Conservation (phyloP, 1,140 invertebrate genomes). For the Drosophila obscura region DNA sequence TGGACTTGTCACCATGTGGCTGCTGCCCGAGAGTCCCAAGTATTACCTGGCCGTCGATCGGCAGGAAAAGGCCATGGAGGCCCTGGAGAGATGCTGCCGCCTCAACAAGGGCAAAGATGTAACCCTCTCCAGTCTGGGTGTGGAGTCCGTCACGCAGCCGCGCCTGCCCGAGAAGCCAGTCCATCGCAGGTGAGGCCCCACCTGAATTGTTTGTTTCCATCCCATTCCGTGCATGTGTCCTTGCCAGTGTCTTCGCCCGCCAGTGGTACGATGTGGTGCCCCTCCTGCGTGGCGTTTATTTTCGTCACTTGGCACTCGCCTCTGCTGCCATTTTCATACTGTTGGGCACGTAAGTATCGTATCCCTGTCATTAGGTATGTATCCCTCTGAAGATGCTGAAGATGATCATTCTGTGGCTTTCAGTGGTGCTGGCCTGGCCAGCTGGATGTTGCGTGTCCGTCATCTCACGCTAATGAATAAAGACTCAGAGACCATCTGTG, state of each 20-base stretch:
- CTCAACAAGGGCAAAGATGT: constrained; percentile 51
- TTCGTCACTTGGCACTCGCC: too few relatives aligned
- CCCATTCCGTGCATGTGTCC: background rate
- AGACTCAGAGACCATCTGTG: constrained; percentile 6
- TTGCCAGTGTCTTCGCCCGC: too few relatives aligned
- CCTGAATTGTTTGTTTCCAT: background rate
- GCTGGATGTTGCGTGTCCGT: constrained; percentile 50
- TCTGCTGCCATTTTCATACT: too few relatives aligned
- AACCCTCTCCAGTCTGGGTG: constrained; percentile 36
- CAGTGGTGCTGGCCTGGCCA: constrained; percentile 29
- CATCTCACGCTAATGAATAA: background rate
- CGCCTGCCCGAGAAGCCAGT: background rate
- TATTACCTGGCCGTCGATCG: constrained; percentile 40
- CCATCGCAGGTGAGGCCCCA: background rate
- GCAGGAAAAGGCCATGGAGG: constrained; percentile 16
- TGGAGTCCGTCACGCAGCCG: constrained; percentile 24
- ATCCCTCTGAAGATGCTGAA: background rate
- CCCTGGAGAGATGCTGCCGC: constrained; percentile 38
- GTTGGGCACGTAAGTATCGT: too few relatives aligned
- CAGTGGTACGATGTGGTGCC: too few relatives aligned
- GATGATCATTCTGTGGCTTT: background rate
- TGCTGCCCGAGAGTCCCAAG: constrained; percentile 58
- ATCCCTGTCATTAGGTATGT: background rate
- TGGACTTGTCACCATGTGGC: background rate
- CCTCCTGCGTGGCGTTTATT: too few relatives aligned